These are phyloP conservation scores for Odontocerum albicorne DNA, from an alignment of 2,888 invertebrate species.

Conservation along the genomic window DNA sequence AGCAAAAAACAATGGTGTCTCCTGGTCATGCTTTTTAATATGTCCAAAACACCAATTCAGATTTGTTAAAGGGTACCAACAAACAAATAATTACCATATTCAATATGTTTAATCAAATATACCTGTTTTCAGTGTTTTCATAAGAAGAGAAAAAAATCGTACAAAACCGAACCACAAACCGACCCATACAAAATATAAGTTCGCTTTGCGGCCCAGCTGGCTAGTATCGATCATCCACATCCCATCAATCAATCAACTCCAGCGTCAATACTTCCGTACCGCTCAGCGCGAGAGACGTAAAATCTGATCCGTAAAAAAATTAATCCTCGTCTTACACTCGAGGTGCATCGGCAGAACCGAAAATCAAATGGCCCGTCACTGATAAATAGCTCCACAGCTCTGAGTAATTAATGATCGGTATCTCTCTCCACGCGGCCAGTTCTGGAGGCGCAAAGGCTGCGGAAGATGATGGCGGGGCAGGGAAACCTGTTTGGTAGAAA, in stretches of 20 bases:
- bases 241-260: conserved; percentile 23
- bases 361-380: conserved; percentile 29
- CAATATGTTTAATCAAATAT: no score
- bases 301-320: conserved; percentile 25
- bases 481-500: conserved; percentile 25
- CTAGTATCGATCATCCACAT: conserved; percentile 15
- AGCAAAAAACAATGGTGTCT: no score
- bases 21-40: no score
- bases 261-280: conserved; percentile 20
- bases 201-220: neutral
- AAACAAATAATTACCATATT: no score
- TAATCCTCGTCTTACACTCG: conserved; percentile 21
- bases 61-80: no score
- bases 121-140: no score
- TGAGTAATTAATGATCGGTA: conserved; percentile 35
- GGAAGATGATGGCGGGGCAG: conserved; percentile 4
- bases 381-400: conserved; percentile 24
- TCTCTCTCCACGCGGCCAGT: conserved; percentile 20
- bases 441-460: neutral
- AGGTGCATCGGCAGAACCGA: conserved; percentile 25
- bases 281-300: conserved; percentile 7
- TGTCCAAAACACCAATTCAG: no score
- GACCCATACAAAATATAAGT: neutral
- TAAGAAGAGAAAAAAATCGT: no score
- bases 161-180: neutral